phyloP scores from a whole-genome alignment of 2,113 vertebrate genomes.

The Trematomus loennbergii region DNA sequence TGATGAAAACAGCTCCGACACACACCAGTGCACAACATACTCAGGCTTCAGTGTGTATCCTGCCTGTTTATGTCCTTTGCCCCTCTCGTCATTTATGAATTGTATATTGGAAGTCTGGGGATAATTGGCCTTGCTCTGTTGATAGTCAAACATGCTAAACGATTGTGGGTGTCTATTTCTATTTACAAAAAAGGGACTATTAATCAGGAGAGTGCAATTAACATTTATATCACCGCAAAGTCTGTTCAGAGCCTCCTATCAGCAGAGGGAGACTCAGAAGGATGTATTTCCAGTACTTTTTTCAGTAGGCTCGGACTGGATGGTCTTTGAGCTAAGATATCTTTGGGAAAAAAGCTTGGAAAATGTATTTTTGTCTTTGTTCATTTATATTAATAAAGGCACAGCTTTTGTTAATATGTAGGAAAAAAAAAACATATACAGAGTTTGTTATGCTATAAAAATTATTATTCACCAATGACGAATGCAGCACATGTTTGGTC shows the following conservation, averaged over 20 bases:
- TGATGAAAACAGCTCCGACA: slow-evolving; percentile 25
- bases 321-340: neutral
- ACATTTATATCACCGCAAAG: slow-evolving; percentile 41
- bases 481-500: neutral
- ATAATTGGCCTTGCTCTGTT: slow-evolving; percentile 16
- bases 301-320: slow-evolving; percentile 16
- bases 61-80: slow-evolving; percentile 11
- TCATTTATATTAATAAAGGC: neutral
- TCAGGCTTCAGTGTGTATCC: slow-evolving; percentile 3
- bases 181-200: neutral
- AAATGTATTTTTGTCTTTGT: neutral
- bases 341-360: neutral
- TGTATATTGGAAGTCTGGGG: slow-evolving; percentile 1
- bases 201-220: slow-evolving; percentile 11
- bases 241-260: slow-evolving; percentile 32
- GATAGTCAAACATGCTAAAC: slow-evolving; percentile 15
- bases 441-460: neutral
- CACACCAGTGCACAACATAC: slow-evolving; percentile 18
- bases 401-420: neutral
- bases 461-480: neutral
- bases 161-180: neutral
- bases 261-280: slow-evolving; percentile 34
- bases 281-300: slow-evolving; percentile 41
- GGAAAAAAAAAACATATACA: neutral
- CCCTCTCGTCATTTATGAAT: slow-evolving; percentile 21